Percentiles rank a stretch among this genome's conserved stretches.
Conservation (phyloP, 2,797 vertebrate species). For the Argyrosomus regius region DNA sequence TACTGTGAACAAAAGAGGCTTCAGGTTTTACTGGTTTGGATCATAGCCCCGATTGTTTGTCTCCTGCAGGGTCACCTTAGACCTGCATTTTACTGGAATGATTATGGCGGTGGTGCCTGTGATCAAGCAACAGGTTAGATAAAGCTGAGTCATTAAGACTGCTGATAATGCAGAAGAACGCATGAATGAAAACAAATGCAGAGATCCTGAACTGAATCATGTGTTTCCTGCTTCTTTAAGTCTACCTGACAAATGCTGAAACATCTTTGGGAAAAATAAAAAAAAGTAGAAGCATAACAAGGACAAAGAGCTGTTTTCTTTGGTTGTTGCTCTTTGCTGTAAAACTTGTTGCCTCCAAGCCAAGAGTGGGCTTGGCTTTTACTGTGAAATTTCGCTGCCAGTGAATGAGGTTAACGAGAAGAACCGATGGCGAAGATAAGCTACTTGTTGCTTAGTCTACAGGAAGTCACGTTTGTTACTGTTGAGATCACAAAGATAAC, state of each 20-base stretch:
- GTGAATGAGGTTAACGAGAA: background rate
- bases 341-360: background rate
- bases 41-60: background rate
- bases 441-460: background rate
- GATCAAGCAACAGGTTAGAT: constrained; percentile 6
- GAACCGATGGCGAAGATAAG: background rate
- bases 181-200: background rate
- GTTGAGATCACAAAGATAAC: background rate
- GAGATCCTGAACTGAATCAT: background rate
- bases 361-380: background rate
- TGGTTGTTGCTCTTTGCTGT: background rate
- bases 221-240: background rate
- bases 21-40: constrained; percentile 23
- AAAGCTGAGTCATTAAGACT: background rate
- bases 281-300: background rate
- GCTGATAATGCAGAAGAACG: background rate
- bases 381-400: background rate
- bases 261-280: background rate
- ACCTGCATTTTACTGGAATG: background rate
- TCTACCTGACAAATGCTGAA: background rate
- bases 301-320: background rate
- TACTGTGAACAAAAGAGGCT: background rate
- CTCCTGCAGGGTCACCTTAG: background rate
- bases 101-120: background rate
- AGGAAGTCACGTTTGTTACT: background rate